Evolutionary conservation across 2,888 invertebrate species (phyloP).

Genomic region (Herminia tarsipennalis): DNA sequence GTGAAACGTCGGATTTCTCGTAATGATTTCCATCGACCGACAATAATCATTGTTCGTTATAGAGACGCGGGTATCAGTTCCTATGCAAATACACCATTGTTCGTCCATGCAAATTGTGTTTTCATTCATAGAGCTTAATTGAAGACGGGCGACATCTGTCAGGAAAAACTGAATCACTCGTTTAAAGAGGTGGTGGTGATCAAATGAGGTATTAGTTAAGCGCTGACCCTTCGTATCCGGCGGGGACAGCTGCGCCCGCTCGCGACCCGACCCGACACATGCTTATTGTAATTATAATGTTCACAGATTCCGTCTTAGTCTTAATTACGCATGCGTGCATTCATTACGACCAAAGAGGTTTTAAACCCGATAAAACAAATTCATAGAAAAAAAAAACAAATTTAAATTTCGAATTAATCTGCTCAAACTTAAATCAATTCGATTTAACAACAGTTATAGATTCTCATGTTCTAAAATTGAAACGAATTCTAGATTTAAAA

Average conservation of each 20-base stretch:
- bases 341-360: background rate
- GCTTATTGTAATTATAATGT: slow-evolving; percentile 70
- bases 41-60: slow-evolving; percentile 77
- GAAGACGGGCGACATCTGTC: slow-evolving; percentile 78
- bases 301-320: slow-evolving; percentile 54
- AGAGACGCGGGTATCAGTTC: slow-evolving; percentile 56
- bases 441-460: no score
- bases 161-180: slow-evolving; percentile 81
- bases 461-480: background rate
- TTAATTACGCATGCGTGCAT: slow-evolving; percentile 27
- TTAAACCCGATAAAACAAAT: background rate
- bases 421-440: background rate
- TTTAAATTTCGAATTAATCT: background rate
- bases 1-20: slow-evolving; percentile 79
- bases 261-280: slow-evolving; percentile 56
- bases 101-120: slow-evolving; percentile 77
- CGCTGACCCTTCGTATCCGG: slow-evolving; percentile 82
- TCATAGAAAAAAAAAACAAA: background rate
- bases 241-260: slow-evolving; percentile 68
- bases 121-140: slow-evolving; percentile 79
- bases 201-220: slow-evolving; percentile 74
- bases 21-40: slow-evolving; percentile 72
- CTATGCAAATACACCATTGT: slow-evolving; percentile 79
- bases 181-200: slow-evolving; percentile 69
- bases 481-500: background rate